phyloP scores from a whole-genome alignment of 2,888 invertebrate genomes.

The Endotricha flammealis region DNA sequence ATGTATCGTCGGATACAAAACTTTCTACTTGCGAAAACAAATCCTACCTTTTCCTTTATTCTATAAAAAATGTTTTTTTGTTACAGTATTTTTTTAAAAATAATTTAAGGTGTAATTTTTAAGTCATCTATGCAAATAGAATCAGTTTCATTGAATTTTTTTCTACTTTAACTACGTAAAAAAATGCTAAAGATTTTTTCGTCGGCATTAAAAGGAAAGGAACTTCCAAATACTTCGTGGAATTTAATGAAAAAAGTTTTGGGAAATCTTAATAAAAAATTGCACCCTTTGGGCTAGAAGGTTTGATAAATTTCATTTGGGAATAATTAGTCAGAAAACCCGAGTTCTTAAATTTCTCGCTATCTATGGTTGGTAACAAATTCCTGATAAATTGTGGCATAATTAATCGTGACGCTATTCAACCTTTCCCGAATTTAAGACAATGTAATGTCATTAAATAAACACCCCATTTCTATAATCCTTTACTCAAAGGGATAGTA shows the following conservation, averaged over 20 bases:
- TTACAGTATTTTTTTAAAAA: no score
- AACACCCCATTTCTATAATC: no score
- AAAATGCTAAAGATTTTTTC: constrained; percentile 37
- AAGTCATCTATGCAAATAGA: neutral
- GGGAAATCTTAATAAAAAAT: constrained; percentile 53
- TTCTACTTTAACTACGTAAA: constrained; percentile 32
- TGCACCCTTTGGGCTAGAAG: constrained; percentile 46
- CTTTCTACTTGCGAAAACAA: no score
- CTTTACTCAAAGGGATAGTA: no score
- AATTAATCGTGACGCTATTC: no score
- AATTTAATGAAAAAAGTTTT: constrained; percentile 65
- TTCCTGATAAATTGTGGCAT: neutral
- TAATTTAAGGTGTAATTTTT: no score
- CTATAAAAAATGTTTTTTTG: no score
- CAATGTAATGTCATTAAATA: no score
- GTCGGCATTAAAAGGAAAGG: constrained; percentile 38
- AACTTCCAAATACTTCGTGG: constrained; percentile 52
- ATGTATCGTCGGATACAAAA: no score
- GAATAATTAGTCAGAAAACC: constrained; percentile 44
- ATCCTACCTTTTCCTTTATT: no score
- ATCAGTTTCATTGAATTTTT: constrained; percentile 16
- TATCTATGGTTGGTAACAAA: neutral
- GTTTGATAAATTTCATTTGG: constrained; percentile 45
- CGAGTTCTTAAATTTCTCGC: constrained; percentile 23
- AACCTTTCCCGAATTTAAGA: no score